These are phyloP conservation scores for Thecocarcelia acutangulata DNA, from an alignment of 2,888 invertebrate species.

Conservation along the genomic window DNA sequence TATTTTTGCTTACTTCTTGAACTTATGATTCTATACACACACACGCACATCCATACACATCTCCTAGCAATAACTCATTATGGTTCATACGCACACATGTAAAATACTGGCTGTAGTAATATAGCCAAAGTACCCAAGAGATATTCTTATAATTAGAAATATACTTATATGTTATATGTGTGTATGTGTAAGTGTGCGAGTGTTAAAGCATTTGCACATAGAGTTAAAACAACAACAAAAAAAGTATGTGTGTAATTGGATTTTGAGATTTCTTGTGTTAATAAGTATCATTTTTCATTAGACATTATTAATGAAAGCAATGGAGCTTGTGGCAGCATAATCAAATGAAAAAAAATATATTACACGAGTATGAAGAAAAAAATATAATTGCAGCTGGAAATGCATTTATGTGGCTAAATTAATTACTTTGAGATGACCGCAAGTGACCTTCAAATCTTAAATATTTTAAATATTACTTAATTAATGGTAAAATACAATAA, in stretches of 20 bases:
- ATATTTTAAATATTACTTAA: no score
- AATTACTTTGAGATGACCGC: constrained; percentile 30
- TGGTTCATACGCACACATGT: not conserved
- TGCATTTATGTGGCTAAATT: constrained; percentile 47
- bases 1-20: not conserved
- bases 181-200: not conserved
- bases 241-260: no score
- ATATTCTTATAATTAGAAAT: not conserved
- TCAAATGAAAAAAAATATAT: not conserved
- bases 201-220: no score
- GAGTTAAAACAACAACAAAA: no score
- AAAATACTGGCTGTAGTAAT: constrained; percentile 3
- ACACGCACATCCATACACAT: not conserved
- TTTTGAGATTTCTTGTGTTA: constrained; percentile 22
- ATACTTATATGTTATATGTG: not conserved
- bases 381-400: constrained; percentile 40
- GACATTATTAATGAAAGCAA: constrained; percentile 44
- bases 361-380: not conserved
- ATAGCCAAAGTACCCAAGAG: constrained; percentile 4
- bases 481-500: no score
- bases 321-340: constrained; percentile 1
- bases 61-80: no score
- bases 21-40: not conserved
- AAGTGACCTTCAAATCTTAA: not conserved
- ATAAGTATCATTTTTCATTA: constrained; percentile 64